Conservation (phyloP, 2,888 invertebrate species). For the Hipparchia semele region DNA sequence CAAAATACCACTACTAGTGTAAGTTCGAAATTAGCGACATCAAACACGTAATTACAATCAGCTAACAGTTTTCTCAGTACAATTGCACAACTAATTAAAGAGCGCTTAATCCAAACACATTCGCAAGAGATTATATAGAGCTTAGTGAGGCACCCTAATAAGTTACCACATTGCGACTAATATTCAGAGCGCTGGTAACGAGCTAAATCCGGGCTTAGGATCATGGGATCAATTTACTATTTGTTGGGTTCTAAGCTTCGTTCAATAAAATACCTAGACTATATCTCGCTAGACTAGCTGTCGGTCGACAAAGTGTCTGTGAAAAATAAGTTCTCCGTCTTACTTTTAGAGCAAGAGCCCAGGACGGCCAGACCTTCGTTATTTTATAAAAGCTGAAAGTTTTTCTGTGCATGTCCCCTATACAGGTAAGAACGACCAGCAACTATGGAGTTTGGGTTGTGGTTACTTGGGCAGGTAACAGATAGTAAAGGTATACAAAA, state of each 20-base stretch:
- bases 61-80: background rate
- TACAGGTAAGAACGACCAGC: too few relatives aligned
- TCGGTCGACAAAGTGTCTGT: too few relatives aligned
- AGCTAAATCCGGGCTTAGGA: conserved; percentile 19
- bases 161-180: conserved; percentile 16
- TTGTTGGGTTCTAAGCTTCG: background rate
- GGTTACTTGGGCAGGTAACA: too few relatives aligned
- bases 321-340: too few relatives aligned
- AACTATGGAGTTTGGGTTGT: too few relatives aligned
- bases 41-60: background rate
- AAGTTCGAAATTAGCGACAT: background rate
- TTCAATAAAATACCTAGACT: background rate
- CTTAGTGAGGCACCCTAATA: conserved; percentile 6
- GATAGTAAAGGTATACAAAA: too few relatives aligned
- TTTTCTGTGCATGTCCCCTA: too few relatives aligned
- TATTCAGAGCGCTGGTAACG: conserved; percentile 10
- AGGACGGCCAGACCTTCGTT: too few relatives aligned
- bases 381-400: too few relatives aligned
- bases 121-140: conserved; percentile 11
- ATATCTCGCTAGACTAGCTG: too few relatives aligned
- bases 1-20: too few relatives aligned
- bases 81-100: conserved; percentile 8
- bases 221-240: conserved; percentile 18
- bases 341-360: too few relatives aligned
- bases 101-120: conserved; percentile 5